Conservation (phyloP, 2,113 vertebrate genomes). For the Peucedramus taeniatus region DNA sequence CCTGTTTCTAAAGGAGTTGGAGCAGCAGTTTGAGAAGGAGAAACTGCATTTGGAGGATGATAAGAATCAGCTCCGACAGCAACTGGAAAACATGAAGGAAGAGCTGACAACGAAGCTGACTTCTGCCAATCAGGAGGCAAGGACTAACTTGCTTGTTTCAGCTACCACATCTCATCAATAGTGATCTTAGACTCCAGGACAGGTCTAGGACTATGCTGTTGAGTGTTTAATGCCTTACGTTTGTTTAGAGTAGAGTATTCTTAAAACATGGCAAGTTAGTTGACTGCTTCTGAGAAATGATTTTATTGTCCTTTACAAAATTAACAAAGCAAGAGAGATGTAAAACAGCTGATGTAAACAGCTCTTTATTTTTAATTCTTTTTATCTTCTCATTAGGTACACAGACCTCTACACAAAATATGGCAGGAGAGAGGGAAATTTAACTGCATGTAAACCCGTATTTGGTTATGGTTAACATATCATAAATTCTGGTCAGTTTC, state of each 20-base stretch:
- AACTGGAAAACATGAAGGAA: constrained; percentile 85
- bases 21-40: constrained; percentile 91
- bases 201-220: not conserved
- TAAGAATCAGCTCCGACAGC: constrained; percentile 83
- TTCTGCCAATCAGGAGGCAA: constrained; percentile 87
- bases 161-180: not conserved
- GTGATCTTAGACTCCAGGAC: not conserved
- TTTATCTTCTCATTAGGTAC: not conserved
- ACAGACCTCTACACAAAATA: not conserved
- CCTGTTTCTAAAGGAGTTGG: constrained; percentile 82
- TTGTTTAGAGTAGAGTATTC: not conserved
- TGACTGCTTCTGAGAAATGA: not conserved
- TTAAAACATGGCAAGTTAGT: not conserved
- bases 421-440: not conserved
- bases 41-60: constrained; percentile 86
- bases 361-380: not conserved
- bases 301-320: not conserved
- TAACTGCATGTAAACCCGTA: not conserved
- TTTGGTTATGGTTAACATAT: not conserved
- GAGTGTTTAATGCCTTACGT: not conserved
- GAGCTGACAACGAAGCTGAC: constrained; percentile 84
- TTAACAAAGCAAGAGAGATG: not conserved
- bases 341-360: not conserved
- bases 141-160: not conserved
- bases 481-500: not conserved